These are phyloP conservation scores for Festucalex cinctus DNA, from an alignment of 2,113 vertebrate genomes.

Conservation along the genomic window DNA sequence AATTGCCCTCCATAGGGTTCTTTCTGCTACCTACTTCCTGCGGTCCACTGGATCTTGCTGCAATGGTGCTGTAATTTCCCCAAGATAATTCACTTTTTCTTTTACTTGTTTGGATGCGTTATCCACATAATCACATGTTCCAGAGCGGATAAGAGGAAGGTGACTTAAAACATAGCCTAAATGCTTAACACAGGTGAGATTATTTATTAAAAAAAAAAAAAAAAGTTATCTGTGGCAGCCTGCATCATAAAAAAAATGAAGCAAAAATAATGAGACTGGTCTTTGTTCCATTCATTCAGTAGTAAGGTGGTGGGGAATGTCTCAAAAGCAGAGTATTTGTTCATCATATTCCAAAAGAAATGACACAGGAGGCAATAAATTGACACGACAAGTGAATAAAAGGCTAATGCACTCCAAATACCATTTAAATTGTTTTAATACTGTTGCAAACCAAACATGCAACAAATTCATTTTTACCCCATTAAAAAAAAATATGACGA, in stretches of 20 bases:
- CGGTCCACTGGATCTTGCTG: conserved; percentile 6
- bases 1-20: background rate
- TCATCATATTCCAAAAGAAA: conserved; percentile 91
- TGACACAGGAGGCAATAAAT: conserved; percentile 99
- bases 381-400: conserved; percentile 99
- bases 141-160: background rate
- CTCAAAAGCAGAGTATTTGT: conserved; percentile 58
- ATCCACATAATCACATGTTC: background rate
- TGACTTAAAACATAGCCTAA: background rate
- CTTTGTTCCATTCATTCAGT: conserved; percentile 16
- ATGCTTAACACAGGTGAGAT: background rate
- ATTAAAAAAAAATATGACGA: conserved; percentile 60
- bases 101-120: background rate
- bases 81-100: background rate
- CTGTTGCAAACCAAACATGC: conserved; percentile 99
- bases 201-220: background rate
- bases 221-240: background rate
- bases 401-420: conserved; percentile 99
- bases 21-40: conserved; percentile 2
- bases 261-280: conserved; percentile 17
- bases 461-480: conserved; percentile 93
- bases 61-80: background rate
- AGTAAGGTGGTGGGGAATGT: conserved; percentile 13
- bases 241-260: conserved; percentile 23
- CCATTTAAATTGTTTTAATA: conserved; percentile 99